These are phyloP conservation scores for Mechanitis messenoides DNA, from an alignment of 2,888 invertebrate species.

Conservation along the genomic window DNA sequence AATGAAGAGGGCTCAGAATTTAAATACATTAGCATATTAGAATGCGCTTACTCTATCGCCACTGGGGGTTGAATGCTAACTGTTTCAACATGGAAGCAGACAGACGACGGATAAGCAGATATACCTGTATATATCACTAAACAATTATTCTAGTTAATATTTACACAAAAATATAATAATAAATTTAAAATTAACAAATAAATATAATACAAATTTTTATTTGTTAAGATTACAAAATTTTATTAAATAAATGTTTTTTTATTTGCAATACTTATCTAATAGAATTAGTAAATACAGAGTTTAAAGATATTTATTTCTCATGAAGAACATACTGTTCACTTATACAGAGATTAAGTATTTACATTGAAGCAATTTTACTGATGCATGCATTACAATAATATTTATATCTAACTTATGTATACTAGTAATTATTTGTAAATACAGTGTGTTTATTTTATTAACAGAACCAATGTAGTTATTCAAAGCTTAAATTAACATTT, in stretches of 20 bases:
- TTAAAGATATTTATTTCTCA: no score
- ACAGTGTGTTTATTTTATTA: slow-evolving; percentile 11
- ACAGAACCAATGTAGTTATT: slow-evolving; percentile 21
- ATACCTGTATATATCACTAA: neutral
- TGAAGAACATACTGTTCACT: no score
- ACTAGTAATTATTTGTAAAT: no score
- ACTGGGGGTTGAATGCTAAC: slow-evolving; percentile 21
- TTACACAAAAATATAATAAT: neutral
- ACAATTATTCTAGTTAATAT: neutral
- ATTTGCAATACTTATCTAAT: no score
- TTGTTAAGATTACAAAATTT: no score
- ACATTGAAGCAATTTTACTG: no score
- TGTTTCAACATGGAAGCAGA: slow-evolving; percentile 2
- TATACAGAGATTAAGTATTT: no score
- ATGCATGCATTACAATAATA: no score
- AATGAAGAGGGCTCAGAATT: slow-evolving; percentile 76
- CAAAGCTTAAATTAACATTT: slow-evolving; percentile 23
- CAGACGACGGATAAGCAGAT: neutral
- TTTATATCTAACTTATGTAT: no score
- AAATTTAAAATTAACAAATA: neutral
- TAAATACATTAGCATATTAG: slow-evolving; percentile 77
- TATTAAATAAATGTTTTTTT: no score
- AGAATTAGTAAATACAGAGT: no score
- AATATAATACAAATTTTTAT: neutral
- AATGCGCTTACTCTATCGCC: slow-evolving; percentile 60